Evolutionary conservation across 2,113 vertebrate genomes (phyloP).

Genomic region (Elgaria multicarinata): DNA sequence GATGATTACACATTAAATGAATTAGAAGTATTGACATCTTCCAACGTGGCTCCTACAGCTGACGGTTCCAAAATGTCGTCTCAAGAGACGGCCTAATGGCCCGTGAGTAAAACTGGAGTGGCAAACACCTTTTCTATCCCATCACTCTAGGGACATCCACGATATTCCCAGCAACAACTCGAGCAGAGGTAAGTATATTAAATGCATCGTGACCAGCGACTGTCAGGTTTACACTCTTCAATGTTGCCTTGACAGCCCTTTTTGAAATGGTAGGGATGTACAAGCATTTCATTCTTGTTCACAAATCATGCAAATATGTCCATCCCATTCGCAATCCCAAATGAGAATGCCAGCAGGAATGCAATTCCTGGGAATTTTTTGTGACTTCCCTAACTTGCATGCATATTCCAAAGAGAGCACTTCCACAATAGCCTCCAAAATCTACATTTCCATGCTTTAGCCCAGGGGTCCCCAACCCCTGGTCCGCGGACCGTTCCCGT

Average conservation of each 20-base stretch:
- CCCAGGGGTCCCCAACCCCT: too few species aligned
- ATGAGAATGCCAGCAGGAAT: too few species aligned
- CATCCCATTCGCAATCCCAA: too few species aligned
- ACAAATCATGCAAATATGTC: too few species aligned
- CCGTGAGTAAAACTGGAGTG: conserved; percentile 63
- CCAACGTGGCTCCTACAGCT: conserved; percentile 32
- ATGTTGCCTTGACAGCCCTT: conserved; percentile 46
- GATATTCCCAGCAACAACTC: conserved; percentile 52
- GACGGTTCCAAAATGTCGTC: conserved; percentile 48
- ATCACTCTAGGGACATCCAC: conserved; percentile 52
- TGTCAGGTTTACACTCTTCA: conserved; percentile 59
- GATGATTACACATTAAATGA: conserved; percentile 42
- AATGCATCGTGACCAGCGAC: conserved; percentile 59
- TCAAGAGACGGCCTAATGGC: conserved; percentile 58
- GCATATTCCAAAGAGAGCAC: too few species aligned
- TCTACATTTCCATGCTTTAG: too few species aligned
- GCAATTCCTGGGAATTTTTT: too few species aligned
- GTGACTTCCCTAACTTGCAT: too few species aligned
- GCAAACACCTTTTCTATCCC: conserved; percentile 57
- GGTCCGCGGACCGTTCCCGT: too few species aligned
- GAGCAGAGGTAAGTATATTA: conserved; percentile 53
- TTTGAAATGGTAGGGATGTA: background rate
- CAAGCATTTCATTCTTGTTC: too few species aligned
- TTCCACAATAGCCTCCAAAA: too few species aligned
- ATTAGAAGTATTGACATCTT: conserved; percentile 48